Percentiles rank a stretch among this genome's conserved stretches.
Evolutionary conservation across 2,888 invertebrate genomes (phyloP).

Genomic region (Listrodromus nycthemerus): DNA sequence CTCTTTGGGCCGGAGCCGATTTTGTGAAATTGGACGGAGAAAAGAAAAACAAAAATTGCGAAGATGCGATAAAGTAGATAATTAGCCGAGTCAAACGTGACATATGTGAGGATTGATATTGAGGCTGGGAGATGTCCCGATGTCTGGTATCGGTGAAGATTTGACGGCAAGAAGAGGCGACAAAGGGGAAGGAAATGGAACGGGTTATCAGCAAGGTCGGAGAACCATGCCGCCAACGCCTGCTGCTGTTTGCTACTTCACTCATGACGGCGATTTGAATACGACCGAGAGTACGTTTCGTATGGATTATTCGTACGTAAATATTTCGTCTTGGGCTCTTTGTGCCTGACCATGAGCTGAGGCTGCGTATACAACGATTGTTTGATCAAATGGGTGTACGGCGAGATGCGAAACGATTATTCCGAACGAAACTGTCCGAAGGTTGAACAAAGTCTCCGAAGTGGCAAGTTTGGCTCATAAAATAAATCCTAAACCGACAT

Average conservation of each 20-base stretch:
- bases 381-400: slow-evolving; percentile 17
- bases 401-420: neutral
- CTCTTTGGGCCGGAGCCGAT: neutral
- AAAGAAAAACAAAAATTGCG: neutral
- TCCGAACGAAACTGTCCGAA: neutral
- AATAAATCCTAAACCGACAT: neutral
- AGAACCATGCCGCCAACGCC: slow-evolving; percentile 41
- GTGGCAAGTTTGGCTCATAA: neutral
- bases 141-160: slow-evolving; percentile 10
- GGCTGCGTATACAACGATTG: slow-evolving; percentile 1
- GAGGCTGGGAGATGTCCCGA: neutral
- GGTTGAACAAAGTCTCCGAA: neutral
- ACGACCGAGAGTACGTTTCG: neutral
- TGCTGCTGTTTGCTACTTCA: slow-evolving; percentile 1
- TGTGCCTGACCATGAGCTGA: neutral
- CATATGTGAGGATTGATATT: slow-evolving; percentile 10
- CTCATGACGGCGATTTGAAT: neutral
- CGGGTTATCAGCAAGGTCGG: slow-evolving; percentile 67
- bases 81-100: neutral
- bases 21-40: neutral
- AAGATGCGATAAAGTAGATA: neutral
- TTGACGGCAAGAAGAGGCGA: slow-evolving; percentile 6
- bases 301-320: slow-evolving; percentile 18
- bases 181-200: slow-evolving; percentile 20
- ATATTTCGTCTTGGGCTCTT: slow-evolving; percentile 12